Evolutionary conservation across 2,888 invertebrate species (phyloP).

Genomic region (Spialia ferax): DNA sequence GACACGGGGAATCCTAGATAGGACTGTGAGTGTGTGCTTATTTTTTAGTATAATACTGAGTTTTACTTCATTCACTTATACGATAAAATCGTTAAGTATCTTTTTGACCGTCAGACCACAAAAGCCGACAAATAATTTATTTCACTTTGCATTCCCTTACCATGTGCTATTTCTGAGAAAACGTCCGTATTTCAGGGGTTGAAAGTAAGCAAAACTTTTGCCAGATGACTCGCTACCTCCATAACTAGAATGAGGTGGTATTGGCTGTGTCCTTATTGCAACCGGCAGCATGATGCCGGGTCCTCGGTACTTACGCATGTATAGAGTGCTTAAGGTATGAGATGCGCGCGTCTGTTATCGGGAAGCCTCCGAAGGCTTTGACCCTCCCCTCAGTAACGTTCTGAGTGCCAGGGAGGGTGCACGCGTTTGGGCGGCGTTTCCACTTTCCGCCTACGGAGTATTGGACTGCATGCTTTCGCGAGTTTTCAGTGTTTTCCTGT

Average conservation of each 20-base stretch:
- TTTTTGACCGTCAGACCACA: no score
- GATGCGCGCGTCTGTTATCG: conserved; percentile 79
- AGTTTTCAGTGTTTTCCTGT: conserved; percentile 57
- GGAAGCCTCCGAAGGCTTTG: conserved; percentile 60
- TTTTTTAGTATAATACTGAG: no score
- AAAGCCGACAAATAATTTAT: not conserved
- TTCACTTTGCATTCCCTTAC: not conserved
- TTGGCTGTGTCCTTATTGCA: conserved; percentile 70
- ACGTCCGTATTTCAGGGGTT: not conserved
- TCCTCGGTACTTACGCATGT: conserved; percentile 54
- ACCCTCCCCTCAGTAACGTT: conserved; percentile 77
- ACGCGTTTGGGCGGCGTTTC: conserved; percentile 61
- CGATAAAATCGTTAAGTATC: no score
- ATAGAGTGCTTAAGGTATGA: conserved; percentile 66
- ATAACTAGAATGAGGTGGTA: conserved; percentile 56
- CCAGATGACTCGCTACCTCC: conserved; percentile 31
- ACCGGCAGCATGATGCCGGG: conserved; percentile 62
- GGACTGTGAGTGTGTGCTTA: no score
- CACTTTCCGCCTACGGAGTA: conserved; percentile 58
- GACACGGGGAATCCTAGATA: no score
- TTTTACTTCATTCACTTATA: no score
- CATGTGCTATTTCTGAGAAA: not conserved
- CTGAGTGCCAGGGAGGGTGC: conserved; percentile 57
- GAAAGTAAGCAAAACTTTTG: conserved; percentile 25
- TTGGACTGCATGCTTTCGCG: conserved; percentile 51